phyloP scores from a whole-genome alignment of 2,113 vertebrate genomes.

The Solenodon paradoxus region DNA sequence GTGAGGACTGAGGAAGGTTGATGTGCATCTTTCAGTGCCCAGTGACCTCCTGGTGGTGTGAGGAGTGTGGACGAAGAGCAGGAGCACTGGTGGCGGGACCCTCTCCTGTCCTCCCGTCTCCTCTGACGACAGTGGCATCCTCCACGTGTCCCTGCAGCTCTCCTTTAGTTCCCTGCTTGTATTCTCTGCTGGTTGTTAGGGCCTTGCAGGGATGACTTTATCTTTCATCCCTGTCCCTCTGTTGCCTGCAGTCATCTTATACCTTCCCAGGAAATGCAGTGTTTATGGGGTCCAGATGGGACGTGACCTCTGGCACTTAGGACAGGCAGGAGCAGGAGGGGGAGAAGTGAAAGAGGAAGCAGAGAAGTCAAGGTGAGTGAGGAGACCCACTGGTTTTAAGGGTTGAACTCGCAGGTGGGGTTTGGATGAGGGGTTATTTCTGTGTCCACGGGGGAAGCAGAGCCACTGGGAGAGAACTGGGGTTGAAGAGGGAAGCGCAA shows the following conservation, averaged over 20 bases:
- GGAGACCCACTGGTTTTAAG: not conserved
- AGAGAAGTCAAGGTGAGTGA: not conserved
- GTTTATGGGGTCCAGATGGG: not conserved
- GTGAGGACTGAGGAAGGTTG: not conserved
- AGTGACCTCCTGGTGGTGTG: not conserved
- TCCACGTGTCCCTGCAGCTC: no score
- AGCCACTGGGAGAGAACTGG: not conserved
- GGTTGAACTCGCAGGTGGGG: not conserved
- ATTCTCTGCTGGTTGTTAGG: not conserved
- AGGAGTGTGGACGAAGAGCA: no score
- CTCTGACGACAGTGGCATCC: no score
- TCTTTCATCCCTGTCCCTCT: not conserved
- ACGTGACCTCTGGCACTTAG: no score
- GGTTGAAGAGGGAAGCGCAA: not conserved
- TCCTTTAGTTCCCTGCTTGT: no score
- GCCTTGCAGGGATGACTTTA: not conserved
- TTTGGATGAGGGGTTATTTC: not conserved
- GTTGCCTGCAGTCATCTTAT: not conserved
- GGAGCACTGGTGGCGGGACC: rapidly evolving
- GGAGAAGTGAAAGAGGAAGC: not conserved
- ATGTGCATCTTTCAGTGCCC: not conserved
- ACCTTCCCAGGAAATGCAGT: not conserved
- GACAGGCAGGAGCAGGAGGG: not conserved
- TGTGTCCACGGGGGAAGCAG: no score
- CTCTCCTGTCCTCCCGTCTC: not conserved